Conservation (phyloP, 2,113 vertebrate species). For the Bujurquina vittata region DNA sequence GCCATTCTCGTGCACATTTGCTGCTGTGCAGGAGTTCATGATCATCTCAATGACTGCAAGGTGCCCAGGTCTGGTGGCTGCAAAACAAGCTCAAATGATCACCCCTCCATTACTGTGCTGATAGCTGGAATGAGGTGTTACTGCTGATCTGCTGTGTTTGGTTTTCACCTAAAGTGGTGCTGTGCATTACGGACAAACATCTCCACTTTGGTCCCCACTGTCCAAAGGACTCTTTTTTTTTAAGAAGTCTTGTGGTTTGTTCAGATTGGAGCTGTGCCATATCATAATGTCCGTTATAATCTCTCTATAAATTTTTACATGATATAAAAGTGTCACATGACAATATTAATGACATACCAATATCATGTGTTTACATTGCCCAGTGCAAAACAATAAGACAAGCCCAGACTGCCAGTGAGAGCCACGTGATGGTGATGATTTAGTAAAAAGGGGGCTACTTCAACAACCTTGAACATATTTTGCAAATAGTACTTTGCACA, state of each 20-base stretch:
- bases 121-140: background rate
- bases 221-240: background rate
- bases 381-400: no score
- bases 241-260: background rate
- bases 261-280: no score
- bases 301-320: no score
- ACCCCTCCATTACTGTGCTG: background rate
- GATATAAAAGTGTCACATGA: no score
- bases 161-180: no score
- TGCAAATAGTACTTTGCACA: background rate
- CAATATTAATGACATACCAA: no score
- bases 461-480: background rate
- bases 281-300: no score
- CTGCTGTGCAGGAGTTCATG: background rate
- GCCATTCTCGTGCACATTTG: background rate
- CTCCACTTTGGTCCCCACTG: background rate
- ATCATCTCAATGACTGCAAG: background rate
- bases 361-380: no score
- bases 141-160: background rate
- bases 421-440: no score
- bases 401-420: no score
- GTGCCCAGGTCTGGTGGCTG: background rate
- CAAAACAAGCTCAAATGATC: background rate
- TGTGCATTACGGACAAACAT: no score
- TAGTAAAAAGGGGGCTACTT: background rate